Evolutionary conservation across 1,140 invertebrate species (phyloP), one percentile per base, ranked within the genome.

Genomic region (Bombus picipes): DNA sequence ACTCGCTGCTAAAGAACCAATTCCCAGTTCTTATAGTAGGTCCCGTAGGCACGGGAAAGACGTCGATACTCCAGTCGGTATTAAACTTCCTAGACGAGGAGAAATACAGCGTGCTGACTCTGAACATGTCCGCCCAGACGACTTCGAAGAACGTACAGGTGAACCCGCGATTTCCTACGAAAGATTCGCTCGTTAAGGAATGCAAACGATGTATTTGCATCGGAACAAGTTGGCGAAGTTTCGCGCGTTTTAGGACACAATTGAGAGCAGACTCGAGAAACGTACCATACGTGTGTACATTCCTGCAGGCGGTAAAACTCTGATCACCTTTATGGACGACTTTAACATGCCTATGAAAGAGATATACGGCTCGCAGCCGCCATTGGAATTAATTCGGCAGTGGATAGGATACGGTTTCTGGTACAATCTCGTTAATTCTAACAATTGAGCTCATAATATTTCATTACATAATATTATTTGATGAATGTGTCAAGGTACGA

Each of bases 271-370:
- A 77, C 94, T 98, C 1, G 97, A 98, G 94, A 98, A 98, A 95
- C 95, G 97, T 70, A 98, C 97, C 0, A 98, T 98, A 94, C 97
- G 97, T 8, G 96, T 97, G 75, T 98, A 97, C 94, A 96, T 97
- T 1, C 98, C 98, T 0, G 93, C 96, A 37, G 97, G 96, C 88
- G 97, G 96, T 57, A 98, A 98, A 95, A 97, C 95, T 88, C 96
- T 98, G 95, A 96, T 98, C 72, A 96, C 97, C 2, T 98, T 98
- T 92, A 97, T 98, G 96, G 98, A 99, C 93, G 98, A 98, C 93
- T 97, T 98, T 88, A 98, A 98, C 94, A 98, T 98, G 97, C 98
- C 98, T 1, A 97, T 97, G n/a, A 98, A 98, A 88, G 98, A 98
- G 88, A 96, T 96, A 13, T 98, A 98, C 93, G 98, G 98, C 0